These are phyloP conservation scores for Anableps anableps DNA, from an alignment of 2,797 vertebrate genomes.

Conservation along the genomic window DNA sequence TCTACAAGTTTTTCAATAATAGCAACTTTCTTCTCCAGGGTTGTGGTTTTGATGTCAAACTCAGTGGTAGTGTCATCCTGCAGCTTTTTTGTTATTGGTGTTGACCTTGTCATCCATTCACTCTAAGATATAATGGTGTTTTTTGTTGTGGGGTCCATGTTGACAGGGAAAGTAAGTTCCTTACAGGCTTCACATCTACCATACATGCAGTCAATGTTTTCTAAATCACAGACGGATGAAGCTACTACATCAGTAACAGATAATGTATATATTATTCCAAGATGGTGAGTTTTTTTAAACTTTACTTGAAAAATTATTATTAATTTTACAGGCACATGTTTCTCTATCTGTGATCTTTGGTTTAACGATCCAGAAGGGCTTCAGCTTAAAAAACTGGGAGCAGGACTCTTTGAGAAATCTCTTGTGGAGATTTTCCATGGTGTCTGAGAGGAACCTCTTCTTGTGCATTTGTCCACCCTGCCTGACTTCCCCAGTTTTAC, in stretches of 20 bases:
- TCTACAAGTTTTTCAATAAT: not conserved
- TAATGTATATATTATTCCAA: not conserved
- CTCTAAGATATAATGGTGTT: not conserved
- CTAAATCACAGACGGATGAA: not conserved
- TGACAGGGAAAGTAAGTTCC: not conserved
- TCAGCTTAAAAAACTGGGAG: not conserved
- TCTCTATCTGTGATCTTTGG: not conserved
- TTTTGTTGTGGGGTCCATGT: not conserved
- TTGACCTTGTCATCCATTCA: not conserved
- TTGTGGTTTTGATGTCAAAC: not conserved
- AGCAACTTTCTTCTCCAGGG: not conserved
- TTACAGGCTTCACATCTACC: not conserved
- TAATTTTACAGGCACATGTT: not conserved
- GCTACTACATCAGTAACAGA: not conserved
- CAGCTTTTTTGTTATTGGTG: not conserved
- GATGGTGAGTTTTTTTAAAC: not conserved
- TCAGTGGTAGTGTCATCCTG: not conserved
- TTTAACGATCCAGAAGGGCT: not conserved
- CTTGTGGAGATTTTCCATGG: not conserved
- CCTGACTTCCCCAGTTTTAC: not conserved
- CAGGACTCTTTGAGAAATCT: too few relatives aligned
- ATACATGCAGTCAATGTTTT: conserved; percentile 1
- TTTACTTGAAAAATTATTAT: not conserved
- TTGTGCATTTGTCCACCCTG: not conserved
- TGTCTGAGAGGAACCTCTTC: not conserved